These are phyloP conservation scores for Rhinopomastus cyanomelas DNA, from an alignment of 2,113 vertebrate species.

Conservation along the genomic window DNA sequence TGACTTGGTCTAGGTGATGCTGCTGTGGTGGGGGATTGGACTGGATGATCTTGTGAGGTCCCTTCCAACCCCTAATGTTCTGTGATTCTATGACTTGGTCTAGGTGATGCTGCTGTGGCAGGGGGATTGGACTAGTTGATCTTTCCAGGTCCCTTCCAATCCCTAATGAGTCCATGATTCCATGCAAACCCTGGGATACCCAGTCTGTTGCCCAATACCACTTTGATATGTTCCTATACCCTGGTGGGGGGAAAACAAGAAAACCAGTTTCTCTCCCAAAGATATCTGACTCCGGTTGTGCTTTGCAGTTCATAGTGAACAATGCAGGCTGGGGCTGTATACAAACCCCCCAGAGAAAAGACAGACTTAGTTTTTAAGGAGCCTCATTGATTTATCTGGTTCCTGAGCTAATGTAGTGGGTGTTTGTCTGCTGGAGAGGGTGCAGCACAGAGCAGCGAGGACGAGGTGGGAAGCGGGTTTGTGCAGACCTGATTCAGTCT, in stretches of 20 bases:
- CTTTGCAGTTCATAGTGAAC: conserved; percentile 3
- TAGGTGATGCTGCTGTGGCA: too few species aligned
- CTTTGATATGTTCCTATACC: conserved; percentile 37
- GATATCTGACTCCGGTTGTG: not conserved
- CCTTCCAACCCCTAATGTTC: too few species aligned
- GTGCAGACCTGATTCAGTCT: not conserved
- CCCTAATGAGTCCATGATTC: too few species aligned
- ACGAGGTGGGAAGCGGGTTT: not conserved
- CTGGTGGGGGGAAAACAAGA: not conserved
- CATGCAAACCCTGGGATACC: too few species aligned
- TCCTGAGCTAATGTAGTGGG: not conserved
- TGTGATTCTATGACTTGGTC: too few species aligned
- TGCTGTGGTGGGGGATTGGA: too few species aligned
- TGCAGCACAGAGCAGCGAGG: too few species aligned
- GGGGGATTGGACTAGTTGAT: too few species aligned
- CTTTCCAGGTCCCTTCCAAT: too few species aligned
- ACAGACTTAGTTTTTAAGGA: not conserved
- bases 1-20: too few species aligned
- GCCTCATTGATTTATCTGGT: not conserved
- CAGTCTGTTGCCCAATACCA: not conserved
- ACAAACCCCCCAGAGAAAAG: not conserved
- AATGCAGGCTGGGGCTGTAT: not conserved
- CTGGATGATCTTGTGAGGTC: too few species aligned
- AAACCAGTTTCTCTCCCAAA: conserved; percentile 3
- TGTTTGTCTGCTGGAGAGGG: too few species aligned